phyloP scores from a whole-genome alignment of 2,797 vertebrate genomes.

The Podarcis lilfordi region DNA sequence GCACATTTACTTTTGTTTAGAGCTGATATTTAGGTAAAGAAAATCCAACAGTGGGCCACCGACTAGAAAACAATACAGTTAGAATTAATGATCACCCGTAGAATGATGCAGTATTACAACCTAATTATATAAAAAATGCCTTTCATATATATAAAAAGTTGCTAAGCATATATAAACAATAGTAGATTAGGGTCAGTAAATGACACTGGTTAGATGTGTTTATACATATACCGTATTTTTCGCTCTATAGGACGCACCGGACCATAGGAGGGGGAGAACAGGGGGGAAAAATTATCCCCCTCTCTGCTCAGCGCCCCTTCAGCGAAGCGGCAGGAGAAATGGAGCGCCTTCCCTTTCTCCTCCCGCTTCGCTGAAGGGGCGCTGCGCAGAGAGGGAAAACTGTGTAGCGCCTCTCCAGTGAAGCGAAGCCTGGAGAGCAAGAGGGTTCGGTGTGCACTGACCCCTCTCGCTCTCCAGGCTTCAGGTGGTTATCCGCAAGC shows the following conservation, averaged over 20 bases:
- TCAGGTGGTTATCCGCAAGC: no score
- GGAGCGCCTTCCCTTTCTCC: no score
- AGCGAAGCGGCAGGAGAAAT: no score
- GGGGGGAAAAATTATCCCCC: rapidly evolving
- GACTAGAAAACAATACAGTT: neutral
- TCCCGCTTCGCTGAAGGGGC: no score
- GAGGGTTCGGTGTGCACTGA: no score
- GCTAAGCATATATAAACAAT: neutral
- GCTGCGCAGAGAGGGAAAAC: no score
- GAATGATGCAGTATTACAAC: neutral
- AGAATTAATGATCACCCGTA: neutral
- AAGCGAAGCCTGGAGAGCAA: no score
- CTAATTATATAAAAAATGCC: neutral
- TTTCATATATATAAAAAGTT: neutral
- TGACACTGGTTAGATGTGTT: neutral
- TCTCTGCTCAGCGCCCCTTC: no score
- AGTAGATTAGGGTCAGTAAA: neutral
- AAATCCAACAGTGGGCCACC: neutral
- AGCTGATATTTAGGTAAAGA: neutral
- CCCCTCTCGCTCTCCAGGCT: no score
- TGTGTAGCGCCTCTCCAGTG: no score
- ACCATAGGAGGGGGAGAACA: no score
- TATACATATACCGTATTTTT: neutral
- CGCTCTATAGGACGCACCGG: no score
- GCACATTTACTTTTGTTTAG: neutral